Evolutionary conservation across 35 echinoderm and acorn worm species (phyloP).

Genomic region (Acanthaster planci): DNA sequence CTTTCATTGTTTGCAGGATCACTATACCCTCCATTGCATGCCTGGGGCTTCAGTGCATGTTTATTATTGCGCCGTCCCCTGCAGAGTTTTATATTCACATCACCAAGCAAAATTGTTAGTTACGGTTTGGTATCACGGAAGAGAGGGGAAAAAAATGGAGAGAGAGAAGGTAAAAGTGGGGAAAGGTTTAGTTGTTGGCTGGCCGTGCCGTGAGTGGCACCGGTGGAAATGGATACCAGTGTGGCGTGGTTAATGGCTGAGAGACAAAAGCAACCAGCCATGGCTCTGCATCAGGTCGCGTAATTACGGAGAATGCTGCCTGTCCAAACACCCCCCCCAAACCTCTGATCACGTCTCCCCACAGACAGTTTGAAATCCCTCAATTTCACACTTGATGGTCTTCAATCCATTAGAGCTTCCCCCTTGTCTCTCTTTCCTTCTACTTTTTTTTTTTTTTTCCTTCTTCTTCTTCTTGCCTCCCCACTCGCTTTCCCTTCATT

Average conservation of each 20-base stretch:
- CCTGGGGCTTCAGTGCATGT: too few species aligned
- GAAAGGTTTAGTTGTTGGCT: not conserved
- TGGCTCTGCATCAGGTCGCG: conserved; percentile 7
- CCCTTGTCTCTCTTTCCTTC: not conserved
- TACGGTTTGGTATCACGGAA: too few species aligned
- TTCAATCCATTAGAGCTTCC: conserved; percentile 13
- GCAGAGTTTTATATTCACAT: too few species aligned
- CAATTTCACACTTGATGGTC: conserved; percentile 28
- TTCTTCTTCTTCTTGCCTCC: too few species aligned
- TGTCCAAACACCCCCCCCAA: not conserved
- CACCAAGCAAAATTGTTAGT: too few species aligned
- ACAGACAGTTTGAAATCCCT: conserved; percentile 26
- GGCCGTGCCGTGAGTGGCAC: conserved; percentile 17
- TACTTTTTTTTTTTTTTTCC: too few species aligned
- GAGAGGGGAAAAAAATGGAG: too few species aligned
- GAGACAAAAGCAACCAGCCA: conserved; percentile 19
- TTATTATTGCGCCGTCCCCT: too few species aligned
- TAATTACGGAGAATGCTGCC: conserved; percentile 16
- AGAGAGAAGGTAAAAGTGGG: not conserved
- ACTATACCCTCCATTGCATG: too few species aligned
- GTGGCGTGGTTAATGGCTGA: conserved; percentile 17
- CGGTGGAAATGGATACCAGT: conserved; percentile 28
- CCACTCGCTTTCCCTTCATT: too few species aligned
- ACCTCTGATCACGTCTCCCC: not conserved
- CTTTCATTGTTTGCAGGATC: too few species aligned